Percentiles rank a stretch among this genome's conserved stretches.
phyloP scores from a whole-genome alignment of 2,797 vertebrate genomes.

The Clarias platycephalus region DNA sequence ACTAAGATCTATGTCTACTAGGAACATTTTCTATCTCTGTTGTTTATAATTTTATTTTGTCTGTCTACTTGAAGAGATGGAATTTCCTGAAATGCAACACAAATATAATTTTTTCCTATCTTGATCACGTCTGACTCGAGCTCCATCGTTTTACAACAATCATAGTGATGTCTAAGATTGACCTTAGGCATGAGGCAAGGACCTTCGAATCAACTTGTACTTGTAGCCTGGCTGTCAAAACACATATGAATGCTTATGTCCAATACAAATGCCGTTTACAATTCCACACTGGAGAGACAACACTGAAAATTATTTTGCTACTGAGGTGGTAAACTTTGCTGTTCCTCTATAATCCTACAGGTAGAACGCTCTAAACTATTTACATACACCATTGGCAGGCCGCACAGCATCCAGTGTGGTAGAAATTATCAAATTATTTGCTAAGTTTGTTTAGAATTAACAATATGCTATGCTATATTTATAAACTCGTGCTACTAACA shows the following conservation, averaged over 20 bases:
- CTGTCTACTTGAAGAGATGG: neutral
- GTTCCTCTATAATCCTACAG: no score
- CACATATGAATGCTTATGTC: neutral
- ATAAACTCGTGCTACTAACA: no score
- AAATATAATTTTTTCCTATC: neutral
- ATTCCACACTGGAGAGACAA: neutral
- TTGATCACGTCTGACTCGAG: neutral
- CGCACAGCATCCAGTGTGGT: no score
- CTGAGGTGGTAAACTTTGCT: no score
- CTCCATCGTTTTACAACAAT: neutral
- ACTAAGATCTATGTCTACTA: neutral
- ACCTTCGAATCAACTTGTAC: neutral
- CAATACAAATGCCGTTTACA: neutral
- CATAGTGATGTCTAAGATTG: neutral
- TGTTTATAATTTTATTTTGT: neutral
- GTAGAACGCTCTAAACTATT: no score
- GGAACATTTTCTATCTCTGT: neutral
- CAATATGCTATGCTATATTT: no score
- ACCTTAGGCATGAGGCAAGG: neutral
- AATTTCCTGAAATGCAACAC: neutral
- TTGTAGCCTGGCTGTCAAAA: neutral
- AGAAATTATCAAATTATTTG: no score
- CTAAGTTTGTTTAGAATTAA: no score
- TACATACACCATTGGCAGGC: no score
- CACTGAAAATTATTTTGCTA: neutral